Base-by-base conservation (phyloP, 1,140 invertebrate species). In the Eupristina koningsbergeri region DNA sequence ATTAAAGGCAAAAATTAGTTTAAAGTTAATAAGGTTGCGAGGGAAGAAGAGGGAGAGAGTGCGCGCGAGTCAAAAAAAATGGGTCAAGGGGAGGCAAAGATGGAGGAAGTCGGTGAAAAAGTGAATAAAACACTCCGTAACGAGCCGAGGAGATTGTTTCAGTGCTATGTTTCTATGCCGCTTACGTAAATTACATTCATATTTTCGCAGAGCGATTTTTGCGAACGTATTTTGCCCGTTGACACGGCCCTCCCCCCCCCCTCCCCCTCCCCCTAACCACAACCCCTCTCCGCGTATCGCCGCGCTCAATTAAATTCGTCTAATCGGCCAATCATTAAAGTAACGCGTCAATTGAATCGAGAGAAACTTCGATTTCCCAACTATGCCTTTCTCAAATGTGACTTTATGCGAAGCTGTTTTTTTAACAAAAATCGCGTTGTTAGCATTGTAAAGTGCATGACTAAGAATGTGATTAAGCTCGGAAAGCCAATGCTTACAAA, bases 301-400 rank as follows among this genome's bases (percentile, higher is more conserved):
- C 29, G 58, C 74, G 63, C 81, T 83, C 74, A 77, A 83, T 83
- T 83, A 74, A 71, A 45, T 58, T 77, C 63, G 61, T 15, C 71
- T 81, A 75, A 81, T 81, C 81, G 74, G 36, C 13, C 74, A 61
- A 83, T 83, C 74, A 47, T 77, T 83, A 75, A 81, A 81, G 11
- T 26, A 9, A 81, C 22, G 34, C 71, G 29, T 26, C 9, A 8
- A 41, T 26, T 5, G 41, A n/a, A n/a, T 11, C 41, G 22, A 29
- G 17, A 41, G 26, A 63, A 81, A 63, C 53, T 63, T 81, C 19
- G 80, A 76, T 82, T 64, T 67, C 6, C 39, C 71, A 11, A 47
- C 26, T 78, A 77, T 31, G 26, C 76, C 31, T 17, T 74, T 50
- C n/a, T 17, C 1, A 15, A 64, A 63, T 39, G 61, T 50, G 45